Base-by-base conservation (phyloP, 2,888 invertebrate genomes). In the Lobophora halterata region DNA sequence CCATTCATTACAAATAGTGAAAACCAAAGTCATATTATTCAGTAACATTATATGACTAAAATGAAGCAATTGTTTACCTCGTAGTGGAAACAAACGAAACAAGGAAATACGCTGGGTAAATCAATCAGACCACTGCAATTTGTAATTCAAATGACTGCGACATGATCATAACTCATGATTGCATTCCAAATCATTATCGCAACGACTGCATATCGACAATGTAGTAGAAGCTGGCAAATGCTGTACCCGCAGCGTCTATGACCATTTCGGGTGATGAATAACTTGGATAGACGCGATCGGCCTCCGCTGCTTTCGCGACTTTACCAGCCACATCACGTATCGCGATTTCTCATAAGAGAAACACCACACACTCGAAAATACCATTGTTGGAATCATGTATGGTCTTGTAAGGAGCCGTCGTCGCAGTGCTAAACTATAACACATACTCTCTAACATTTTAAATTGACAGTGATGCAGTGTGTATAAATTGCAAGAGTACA, bases 301-400 rank as follows among this genome's bases (percentile, higher is more conserved):
- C 50, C 63, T 65, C 55, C 56, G 54, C 58, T 51, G 60, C 62
- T 66, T 58, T 60, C 55, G 55, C 51, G 35, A 60, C 59, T 69
- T 68, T 65, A 50, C 62, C 52, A 74, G 58, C 53, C 74, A 48
- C 64, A 58, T 71, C 76, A 78, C 78, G 77, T 75, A 61, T 52
- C 36, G 47, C 31, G 58, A 62, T 65, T 73, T 75, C 71, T 73
- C 68, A 61, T 55, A 41, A 46, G 47, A 60, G 66, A 63, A 63
- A 69, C 61, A 62, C 62, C 60, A 51, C 48, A 46, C 44, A 51
- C 66, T 69, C 64, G 61, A 63, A 71, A 74, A 74, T 65, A 55
- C 68, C 71, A 65, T 64, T 63, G 60, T 64, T 58, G 62, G 61
- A 46, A 63, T 58, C 58, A 52, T 57, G 58, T 57, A 60, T 49